Conservation (phyloP, 2,797 vertebrate species). For the Cottoperca gobio region DNA sequence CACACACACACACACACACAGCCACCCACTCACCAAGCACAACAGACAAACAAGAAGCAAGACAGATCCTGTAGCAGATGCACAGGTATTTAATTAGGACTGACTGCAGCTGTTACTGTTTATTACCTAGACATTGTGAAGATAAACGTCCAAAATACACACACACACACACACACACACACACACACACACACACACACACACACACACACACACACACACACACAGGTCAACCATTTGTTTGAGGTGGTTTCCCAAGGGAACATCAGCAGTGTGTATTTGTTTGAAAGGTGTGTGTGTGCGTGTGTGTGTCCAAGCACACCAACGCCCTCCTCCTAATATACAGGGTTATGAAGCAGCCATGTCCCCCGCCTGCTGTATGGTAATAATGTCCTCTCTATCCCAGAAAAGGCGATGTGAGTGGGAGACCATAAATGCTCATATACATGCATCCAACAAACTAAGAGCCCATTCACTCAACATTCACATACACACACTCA, state of each 20-base stretch:
- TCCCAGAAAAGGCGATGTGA: conserved; percentile 57
- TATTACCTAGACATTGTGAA: conserved; percentile 71
- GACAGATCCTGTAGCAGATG: conserved; percentile 74
- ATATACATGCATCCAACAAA: conserved; percentile 61
- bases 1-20: conserved; percentile 4
- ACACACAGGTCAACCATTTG: conserved; percentile 62
- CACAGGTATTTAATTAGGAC: conserved; percentile 80
- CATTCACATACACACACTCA: conserved; percentile 38
- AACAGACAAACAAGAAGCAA: conserved; percentile 46
- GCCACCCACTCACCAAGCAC: conserved; percentile 22
- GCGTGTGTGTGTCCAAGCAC: conserved; percentile 13
- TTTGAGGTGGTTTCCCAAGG: conserved; percentile 59
- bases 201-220: too few species aligned
- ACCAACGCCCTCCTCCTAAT: conserved; percentile 13
- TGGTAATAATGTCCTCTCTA: conserved; percentile 57
- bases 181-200: conserved; percentile 5
- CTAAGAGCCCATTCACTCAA: conserved; percentile 53
- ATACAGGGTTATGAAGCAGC: conserved; percentile 33
- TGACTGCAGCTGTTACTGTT: conserved; percentile 82
- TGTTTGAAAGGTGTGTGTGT: conserved; percentile 44
- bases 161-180: conserved; percentile 4
- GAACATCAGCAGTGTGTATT: conserved; percentile 43
- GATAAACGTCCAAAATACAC: conserved; percentile 67
- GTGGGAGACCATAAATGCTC: conserved; percentile 66
- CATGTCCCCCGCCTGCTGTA: conserved; percentile 56